A percentile compares a stretch with the other conserved stretches of the same genome.
Evolutionary conservation across 2,888 invertebrate species (phyloP).

Genomic region (Acleris laterana): DNA sequence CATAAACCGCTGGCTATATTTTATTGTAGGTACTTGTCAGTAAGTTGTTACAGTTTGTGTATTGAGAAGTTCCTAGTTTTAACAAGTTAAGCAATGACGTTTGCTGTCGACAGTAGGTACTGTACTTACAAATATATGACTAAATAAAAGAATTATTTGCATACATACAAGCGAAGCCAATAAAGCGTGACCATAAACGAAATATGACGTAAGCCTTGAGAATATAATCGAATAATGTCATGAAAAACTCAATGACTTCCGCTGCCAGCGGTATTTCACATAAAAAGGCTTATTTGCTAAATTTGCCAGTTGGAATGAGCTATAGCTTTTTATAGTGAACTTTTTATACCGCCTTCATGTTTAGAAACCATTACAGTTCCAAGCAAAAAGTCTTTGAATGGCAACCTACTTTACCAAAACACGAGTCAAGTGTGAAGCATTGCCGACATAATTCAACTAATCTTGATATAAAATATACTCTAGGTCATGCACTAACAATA

Average conservation of each 20-base stretch:
- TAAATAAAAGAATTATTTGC: no score
- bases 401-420: slow-evolving; percentile 30
- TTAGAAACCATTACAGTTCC: slow-evolving; percentile 11
- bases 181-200: background rate
- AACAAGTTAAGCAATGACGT: no score
- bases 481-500: slow-evolving; percentile 17
- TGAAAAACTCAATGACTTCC: slow-evolving; percentile 13
- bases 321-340: slow-evolving; percentile 25
- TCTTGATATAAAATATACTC: slow-evolving; percentile 10
- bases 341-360: slow-evolving; percentile 27
- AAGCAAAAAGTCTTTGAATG: slow-evolving; percentile 11
- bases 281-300: slow-evolving; percentile 16
- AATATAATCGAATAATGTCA: slow-evolving; percentile 2
- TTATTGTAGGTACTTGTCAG: no score
- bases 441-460: slow-evolving; percentile 25
- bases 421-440: slow-evolving; percentile 10
- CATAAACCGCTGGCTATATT: no score
- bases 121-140: no score
- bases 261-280: background rate
- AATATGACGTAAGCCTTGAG: background rate
- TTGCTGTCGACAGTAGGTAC: no score
- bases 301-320: slow-evolving; percentile 24
- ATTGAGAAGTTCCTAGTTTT: no score
- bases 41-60: no score
- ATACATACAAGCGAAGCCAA: no score